Evolutionary conservation across 2,113 vertebrate species (phyloP).

Genomic region (Apteryx owenii): DNA sequence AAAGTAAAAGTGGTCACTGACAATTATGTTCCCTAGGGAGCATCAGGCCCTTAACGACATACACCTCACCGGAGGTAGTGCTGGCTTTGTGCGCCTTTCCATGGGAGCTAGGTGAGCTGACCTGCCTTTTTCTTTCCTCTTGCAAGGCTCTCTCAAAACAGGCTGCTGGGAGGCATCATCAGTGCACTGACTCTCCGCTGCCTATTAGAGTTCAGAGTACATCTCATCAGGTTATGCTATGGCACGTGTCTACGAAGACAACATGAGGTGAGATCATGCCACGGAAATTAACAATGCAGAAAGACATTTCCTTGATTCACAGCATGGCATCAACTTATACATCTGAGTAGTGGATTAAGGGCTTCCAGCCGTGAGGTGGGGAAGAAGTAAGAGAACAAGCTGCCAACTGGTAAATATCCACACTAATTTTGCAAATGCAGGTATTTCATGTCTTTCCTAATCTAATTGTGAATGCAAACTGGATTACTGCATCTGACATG

Average conservation of each 20-base stretch:
- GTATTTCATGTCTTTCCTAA: slow-evolving; percentile 67
- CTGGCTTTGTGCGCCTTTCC: not conserved
- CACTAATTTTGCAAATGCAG: slow-evolving; percentile 68
- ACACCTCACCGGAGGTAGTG: not conserved
- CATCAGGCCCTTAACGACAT: not conserved
- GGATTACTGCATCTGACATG: slow-evolving; percentile 60
- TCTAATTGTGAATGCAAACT: slow-evolving; percentile 65
- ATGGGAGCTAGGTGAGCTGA: not conserved
- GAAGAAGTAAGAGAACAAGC: slow-evolving; percentile 40
- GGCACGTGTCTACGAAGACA: slow-evolving; percentile 29
- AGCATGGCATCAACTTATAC: slow-evolving; percentile 33
- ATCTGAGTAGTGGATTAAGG: slow-evolving; percentile 48
- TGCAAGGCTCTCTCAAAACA: not conserved
- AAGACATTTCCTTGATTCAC: slow-evolving; percentile 52
- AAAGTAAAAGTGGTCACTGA: not conserved
- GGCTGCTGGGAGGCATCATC: not conserved
- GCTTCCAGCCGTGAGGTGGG: slow-evolving; percentile 46
- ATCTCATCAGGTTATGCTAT: slow-evolving; percentile 22
- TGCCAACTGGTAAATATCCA: slow-evolving; percentile 68
- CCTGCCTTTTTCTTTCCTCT: not conserved
- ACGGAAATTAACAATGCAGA: slow-evolving; percentile 56
- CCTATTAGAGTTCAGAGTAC: not conserved
- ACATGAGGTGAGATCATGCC: slow-evolving; percentile 36
- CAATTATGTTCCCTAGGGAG: not conserved
- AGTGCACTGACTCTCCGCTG: not conserved